Base-by-base conservation (phyloP, 2,113 vertebrate species). In the Corythornis madagascariensis region DNA sequence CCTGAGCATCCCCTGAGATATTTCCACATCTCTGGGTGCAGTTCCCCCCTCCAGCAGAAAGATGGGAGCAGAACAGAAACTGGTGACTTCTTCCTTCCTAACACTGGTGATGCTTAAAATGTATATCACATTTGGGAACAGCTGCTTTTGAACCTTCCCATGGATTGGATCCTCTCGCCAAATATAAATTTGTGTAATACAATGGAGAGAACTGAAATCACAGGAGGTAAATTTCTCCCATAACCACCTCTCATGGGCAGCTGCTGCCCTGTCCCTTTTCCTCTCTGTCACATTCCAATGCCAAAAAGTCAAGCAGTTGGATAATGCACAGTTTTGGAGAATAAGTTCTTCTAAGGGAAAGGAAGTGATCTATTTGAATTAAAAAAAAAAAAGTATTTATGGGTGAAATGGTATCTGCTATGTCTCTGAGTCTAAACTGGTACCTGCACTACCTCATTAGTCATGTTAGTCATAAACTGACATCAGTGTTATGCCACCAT, bases 161-260 rank as follows among this genome's bases (percentile, higher is more conserved):
- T 66, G 48, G 59, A 25, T 31, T 60, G 48, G 18, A 26, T 42
- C 11, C 9, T 70, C 7, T 64, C 1, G 0, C 6, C 25, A 60
- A 77, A 81, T 21, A 50, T 1, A 0, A 22, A 40, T 63, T 16
- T 64, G 25, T 28, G 26, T 43, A 76, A 59, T 10, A 12, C 0
- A 1, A 22, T 0, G 1, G 42, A 21, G 45, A 55, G 19, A 65
- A 69, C 15, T 55, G 48, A 64, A 77, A 64, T 31, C 1, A 0
- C 14, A 50, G 28, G 28, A 63, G 35, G 7, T 28, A 4, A 64
- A 43, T 84, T 60, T 84, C 31, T 83, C 31, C 22, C 28, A 6
- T 38, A 24, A 52, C 56, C 47, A 28, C 31, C 13, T 59, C 38
- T 83, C 57, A 8, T 0, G 1, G 63, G 65, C 35, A 66, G 69